Evolutionary conservation across 1,140 invertebrate genomes (phyloP), one percentile per base, ranked within the genome.

Genomic region (Dolichoris vasculosae): DNA sequence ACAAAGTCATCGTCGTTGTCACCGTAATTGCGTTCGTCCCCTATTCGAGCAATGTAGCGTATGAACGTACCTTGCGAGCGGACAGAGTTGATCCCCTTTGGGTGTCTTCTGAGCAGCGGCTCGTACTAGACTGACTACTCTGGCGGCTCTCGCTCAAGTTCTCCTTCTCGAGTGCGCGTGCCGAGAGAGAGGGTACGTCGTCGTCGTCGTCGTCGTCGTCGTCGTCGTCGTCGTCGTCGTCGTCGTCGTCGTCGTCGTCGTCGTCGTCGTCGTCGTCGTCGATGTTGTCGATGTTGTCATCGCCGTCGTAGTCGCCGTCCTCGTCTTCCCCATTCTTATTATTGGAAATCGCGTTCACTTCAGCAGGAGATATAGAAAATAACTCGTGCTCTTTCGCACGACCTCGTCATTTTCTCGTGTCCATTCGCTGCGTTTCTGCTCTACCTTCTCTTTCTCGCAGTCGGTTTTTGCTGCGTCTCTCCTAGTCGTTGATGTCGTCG

Each of bases 111-210:
- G 89, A 91, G 91, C 91, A 87, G 84, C 88, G 82, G 91, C 92
- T 93, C 92, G 91, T 91, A 91, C 91, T 92, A 92, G 91, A 93
- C 92, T 93, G 90, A 86, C 89, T 89, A 83, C 69, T 64, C 78
- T 83, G 82, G 79, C 87, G 87, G 80, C 82, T 84, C 85, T 87
- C 88, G 88, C 88, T 55, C 86, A 82, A 71, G 64, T 69, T 81
- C 59, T 73, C 64, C 32, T 38, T 38, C 26, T 69, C 35, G 32
- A 3, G 67, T 23, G 67, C 30, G 67, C 38, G 69, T 26, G 38
- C 4, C 6, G 63, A 43, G 67, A 7, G 67, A 69, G 69, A 43
- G 69, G 79, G 30, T 67, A 48, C 73, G 20, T 40, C 23, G 30
- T 43, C 69, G 63, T 67, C 63, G 63, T 15, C 7, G 30, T 35